Base-by-base conservation (phyloP, 2,888 invertebrate genomes). In the Antheraea assamensis region DNA sequence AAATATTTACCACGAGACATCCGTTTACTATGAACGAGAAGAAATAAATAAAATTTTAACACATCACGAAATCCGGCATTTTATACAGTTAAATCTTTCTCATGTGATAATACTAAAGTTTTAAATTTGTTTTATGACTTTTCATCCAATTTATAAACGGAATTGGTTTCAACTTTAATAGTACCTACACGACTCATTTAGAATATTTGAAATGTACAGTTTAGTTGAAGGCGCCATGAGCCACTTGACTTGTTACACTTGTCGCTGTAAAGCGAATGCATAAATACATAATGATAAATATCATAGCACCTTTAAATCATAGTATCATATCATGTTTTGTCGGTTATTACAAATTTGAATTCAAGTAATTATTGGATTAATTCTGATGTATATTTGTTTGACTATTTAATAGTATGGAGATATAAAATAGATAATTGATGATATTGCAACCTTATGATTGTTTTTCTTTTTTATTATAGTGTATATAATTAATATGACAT, bases 181-280 rank as follows among this genome's bases (percentile, higher is more conserved):
- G 42, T 42, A 42, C 42, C 7, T 13, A 13, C n/a, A n/a, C 42
- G 42, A 42, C 1, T 42, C 10, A 42, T 42, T 73, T 68, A 70
- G 52, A 24, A 24, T n/a, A 35, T 73, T 73, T 70, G 58, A 73
- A 42, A 24, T 58, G 42, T 21, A 70, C 42, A 58, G 58, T 27
- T 73, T 30, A 58, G 70, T 70, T 49, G 31, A 42, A 42, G 73
- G 73, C 73, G 70, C 70, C 70, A 58, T 68, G 70, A 70, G 35
- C 73, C 73, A 70, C 58, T 70, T 73, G 73, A 73, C 73, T 58
- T 42, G 70, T 52, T 35, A 73, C 24, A 55, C 42, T 70, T 70
- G 70, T 58, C 70, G 73, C 55, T 68, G 31, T 24, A 35, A 42
- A 73, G 58, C 70, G 66, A 42, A 42, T 73, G 35, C 42, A 70